Base-by-base conservation (phyloP, 1,140 invertebrate species). In the Pygmarrhopalites habei region DNA sequence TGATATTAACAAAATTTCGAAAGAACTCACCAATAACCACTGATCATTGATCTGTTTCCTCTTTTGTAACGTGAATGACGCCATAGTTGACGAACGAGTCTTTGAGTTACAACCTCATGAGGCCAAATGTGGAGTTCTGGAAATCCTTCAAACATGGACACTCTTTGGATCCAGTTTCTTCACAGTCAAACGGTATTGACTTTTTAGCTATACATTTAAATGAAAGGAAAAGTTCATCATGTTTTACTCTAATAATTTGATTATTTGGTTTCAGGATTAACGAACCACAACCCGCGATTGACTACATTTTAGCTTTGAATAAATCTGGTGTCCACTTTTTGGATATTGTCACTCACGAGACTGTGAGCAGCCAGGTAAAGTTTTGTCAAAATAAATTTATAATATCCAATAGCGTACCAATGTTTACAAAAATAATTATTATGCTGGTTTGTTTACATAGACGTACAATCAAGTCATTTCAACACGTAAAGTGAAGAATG, bases 141-240 rank as follows among this genome's bases (percentile, higher is more conserved):
- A 87, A 78, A 88, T 96, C 60, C 78, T 98, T 12, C 90, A 89
- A 68, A 87, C 88, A 71, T 98, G 95, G 95, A 86, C 89, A 41
- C 79, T 98, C 35, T 99, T 98, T 79, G 95, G 95, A 57, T 95
- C 93, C 51, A 95, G 92, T 73, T 98, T 98, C 83, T 99, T 98
- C 79, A 90, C 91, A 2, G 89, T 97, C 25, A 94, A 92, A 75
- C 82, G 88, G n/a, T n/a, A n/a, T n/a, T n/a, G n/a, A n/a, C n/a
- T n/a, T n/a, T n/a, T n/a, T n/a, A n/a, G n/a, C n/a, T n/a, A n/a
- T n/a, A n/a, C n/a, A n/a, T n/a, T n/a, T n/a, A n/a, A n/a, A n/a
- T n/a, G n/a, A n/a, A n/a, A n/a, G n/a, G n/a, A n/a, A n/a, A n/a
- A n/a, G n/a, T n/a, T n/a, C n/a, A n/a, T n/a, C n/a, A n/a, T n/a